phyloP scores from a whole-genome alignment of 1,140 invertebrate genomes.

The Anastrepha obliqua region DNA sequence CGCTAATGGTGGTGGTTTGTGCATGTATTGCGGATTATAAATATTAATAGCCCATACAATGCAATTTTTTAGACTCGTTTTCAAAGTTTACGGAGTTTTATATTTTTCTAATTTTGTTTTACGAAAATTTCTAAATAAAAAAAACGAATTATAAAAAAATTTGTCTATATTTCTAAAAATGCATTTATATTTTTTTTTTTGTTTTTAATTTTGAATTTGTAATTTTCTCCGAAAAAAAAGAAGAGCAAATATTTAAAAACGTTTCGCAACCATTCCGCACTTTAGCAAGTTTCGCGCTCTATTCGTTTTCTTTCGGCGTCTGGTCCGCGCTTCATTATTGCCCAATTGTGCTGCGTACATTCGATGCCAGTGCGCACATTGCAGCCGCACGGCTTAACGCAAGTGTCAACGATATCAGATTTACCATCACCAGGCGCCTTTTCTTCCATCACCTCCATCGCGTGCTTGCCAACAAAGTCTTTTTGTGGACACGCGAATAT shows the following conservation, averaged over 20 bases:
- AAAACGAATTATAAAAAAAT: too few relatives aligned
- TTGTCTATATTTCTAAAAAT: too few relatives aligned
- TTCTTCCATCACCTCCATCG: background rate
- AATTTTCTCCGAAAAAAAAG: too few relatives aligned
- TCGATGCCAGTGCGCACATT: background rate
- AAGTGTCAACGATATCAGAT: background rate
- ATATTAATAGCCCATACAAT: too few relatives aligned
- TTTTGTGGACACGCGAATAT: conserved; percentile 63
- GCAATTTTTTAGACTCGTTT: too few relatives aligned
- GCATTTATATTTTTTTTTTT: too few relatives aligned
- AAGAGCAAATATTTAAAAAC: background rate
- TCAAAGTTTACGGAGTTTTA: too few relatives aligned
- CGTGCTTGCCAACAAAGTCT: conserved; percentile 59
- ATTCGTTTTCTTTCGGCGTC: background rate
- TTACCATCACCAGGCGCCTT: background rate
- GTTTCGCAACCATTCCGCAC: background rate
- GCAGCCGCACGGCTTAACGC: background rate
- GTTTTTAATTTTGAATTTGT: too few relatives aligned
- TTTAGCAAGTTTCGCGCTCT: background rate
- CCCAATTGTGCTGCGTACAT: background rate
- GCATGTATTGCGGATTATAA: too few relatives aligned
- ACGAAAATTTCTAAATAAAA: too few relatives aligned
- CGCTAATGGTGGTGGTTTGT: too few relatives aligned
- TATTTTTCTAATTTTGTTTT: too few relatives aligned
- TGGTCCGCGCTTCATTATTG: background rate